A percentile compares a stretch with the other conserved stretches of the same genome.
These are phyloP conservation scores for Nomada lathburiana DNA, from an alignment of 2,888 invertebrate genomes.

Conservation along the genomic window DNA sequence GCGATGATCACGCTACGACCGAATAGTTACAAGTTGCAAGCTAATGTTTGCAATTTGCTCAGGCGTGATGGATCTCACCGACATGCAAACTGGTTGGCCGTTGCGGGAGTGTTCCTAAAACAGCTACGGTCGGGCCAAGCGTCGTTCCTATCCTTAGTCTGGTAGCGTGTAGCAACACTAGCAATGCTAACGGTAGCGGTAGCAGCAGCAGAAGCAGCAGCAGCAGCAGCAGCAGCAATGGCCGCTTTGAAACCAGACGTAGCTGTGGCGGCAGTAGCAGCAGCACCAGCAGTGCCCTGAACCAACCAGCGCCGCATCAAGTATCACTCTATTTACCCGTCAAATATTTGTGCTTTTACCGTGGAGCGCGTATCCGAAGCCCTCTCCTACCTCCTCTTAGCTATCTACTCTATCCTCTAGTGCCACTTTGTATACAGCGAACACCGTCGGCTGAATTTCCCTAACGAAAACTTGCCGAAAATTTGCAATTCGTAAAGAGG, in stretches of 20 bases:
- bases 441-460: constrained; percentile 81
- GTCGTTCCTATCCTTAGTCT: constrained; percentile 8
- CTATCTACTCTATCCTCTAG: constrained; percentile 77
- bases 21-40: constrained; percentile 78
- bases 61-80: constrained; percentile 74
- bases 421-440: constrained; percentile 83
- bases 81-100: constrained; percentile 76
- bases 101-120: constrained; percentile 76
- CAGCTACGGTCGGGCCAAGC: constrained; percentile 53
- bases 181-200: constrained; percentile 38
- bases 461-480: constrained; percentile 83
- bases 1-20: constrained; percentile 39
- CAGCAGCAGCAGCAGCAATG: constrained; percentile 30
- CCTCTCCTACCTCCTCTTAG: constrained; percentile 73
- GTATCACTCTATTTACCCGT: constrained; percentile 84
- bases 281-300: constrained; percentile 57
- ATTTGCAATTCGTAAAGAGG: constrained; percentile 83
- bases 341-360: constrained; percentile 84
- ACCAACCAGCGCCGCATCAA: constrained; percentile 81
- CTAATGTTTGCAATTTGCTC: constrained; percentile 81
- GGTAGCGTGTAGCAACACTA: constrained; percentile 50
- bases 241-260: constrained; percentile 40
- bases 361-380: constrained; percentile 79
- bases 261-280: constrained; percentile 53
- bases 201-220: constrained; percentile 33